These are phyloP conservation scores for Pristionchus arcanus DNA, from an alignment of 2,888 invertebrate genomes.

Conservation along the genomic window DNA sequence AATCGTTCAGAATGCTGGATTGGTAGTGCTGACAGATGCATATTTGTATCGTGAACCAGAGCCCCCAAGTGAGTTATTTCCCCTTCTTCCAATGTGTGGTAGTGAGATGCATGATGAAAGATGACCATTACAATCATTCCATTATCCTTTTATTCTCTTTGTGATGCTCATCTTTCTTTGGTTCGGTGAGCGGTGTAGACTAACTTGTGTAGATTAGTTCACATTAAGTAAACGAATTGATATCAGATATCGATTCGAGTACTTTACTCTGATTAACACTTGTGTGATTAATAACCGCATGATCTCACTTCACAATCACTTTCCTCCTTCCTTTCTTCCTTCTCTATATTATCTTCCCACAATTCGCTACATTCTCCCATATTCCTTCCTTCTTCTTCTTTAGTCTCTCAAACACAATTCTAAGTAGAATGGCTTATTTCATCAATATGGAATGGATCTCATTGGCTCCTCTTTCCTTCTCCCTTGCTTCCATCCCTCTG, in stretches of 20 bases:
- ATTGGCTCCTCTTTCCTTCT: not conserved
- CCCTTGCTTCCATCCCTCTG: not conserved
- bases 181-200: slow-evolving; percentile 2
- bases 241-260: not conserved
- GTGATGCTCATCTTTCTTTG: not conserved
- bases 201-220: not conserved
- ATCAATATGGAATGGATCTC: not conserved
- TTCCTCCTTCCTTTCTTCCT: not conserved
- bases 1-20: slow-evolving; percentile 78
- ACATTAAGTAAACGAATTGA: not conserved
- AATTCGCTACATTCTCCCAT: not conserved
- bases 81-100: slow-evolving; percentile 12
- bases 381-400: not conserved
- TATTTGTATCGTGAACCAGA: slow-evolving; percentile 77
- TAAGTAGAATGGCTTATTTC: slow-evolving; percentile 37
- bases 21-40: slow-evolving; percentile 79
- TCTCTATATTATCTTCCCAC: not conserved
- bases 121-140: not conserved
- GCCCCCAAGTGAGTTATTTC: slow-evolving; percentile 70
- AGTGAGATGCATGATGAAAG: slow-evolving; percentile 28
- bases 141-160: not conserved
- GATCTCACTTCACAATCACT: slow-evolving; percentile 11
- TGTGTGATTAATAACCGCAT: slow-evolving; percentile 13
- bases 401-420: not conserved
- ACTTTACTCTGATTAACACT: not conserved